Conservation (phyloP, 2,888 invertebrate species). For the Hydraecia micacea region DNA sequence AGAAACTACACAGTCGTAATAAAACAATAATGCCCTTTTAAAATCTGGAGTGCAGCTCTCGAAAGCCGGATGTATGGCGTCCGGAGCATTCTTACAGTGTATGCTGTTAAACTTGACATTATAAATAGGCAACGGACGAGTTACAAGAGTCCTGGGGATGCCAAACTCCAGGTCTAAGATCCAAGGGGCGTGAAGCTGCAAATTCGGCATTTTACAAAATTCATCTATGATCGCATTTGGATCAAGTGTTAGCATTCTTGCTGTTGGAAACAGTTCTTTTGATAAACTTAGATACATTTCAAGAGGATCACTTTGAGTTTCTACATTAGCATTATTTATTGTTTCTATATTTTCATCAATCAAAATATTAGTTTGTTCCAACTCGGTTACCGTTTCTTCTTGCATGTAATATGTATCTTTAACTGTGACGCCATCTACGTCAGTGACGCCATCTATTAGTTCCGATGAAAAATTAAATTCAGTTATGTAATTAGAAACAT, state of each 20-base stretch:
- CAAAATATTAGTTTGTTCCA: neutral
- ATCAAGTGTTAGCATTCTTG: constrained; percentile 76
- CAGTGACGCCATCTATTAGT: neutral
- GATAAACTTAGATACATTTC: constrained; percentile 77
- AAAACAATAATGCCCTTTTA: constrained; percentile 75
- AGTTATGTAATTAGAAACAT: constrained; percentile 19
- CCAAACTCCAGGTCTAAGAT: constrained; percentile 83
- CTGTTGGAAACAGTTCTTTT: constrained; percentile 77
- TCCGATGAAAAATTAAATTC: constrained; percentile 19
- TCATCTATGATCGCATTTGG: constrained; percentile 82
- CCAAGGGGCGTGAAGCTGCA: constrained; percentile 75
- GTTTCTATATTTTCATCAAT: constrained; percentile 16
- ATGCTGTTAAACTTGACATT: constrained; percentile 79
- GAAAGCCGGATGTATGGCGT: constrained; percentile 81
- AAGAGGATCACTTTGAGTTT: constrained; percentile 60
- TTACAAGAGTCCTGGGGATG: constrained; percentile 72
- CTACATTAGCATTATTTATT: neutral
- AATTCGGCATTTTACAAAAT: constrained; percentile 75
- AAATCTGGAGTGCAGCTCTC: constrained; percentile 78
- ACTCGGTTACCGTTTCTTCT: neutral
- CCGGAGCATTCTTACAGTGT: constrained; percentile 78
- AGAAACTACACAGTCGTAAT: constrained; percentile 80
- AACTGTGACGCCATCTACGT: neutral
- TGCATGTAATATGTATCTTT: constrained; percentile 19
- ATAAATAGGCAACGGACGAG: constrained; percentile 77